Conservation (phyloP, 1,140 invertebrate species). For the Drosophila burlai region DNA sequence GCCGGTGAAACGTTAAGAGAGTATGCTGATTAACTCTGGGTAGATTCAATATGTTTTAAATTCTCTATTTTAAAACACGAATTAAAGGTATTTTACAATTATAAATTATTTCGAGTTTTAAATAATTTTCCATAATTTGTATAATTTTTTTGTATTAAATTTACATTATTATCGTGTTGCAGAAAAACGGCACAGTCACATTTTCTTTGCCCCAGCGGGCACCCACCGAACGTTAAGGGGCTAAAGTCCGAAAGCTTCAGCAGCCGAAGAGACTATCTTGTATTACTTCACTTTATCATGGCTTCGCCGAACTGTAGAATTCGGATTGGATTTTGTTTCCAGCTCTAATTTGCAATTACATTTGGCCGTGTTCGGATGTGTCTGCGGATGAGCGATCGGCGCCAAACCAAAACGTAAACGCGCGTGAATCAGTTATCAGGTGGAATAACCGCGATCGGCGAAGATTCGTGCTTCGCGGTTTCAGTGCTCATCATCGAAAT, state of each 20-base stretch:
- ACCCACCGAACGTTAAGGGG: neutral
- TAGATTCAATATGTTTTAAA: neutral
- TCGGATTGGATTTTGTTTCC: constrained; percentile 14
- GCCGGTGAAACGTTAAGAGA: neutral
- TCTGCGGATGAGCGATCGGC: constrained; percentile 31
- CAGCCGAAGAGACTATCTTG: neutral
- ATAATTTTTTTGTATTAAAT: neutral
- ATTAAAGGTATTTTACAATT: neutral
- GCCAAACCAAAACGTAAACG: constrained; percentile 1
- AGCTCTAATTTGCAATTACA: constrained; percentile 28
- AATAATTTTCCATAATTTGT: no score
- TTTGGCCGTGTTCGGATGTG: constrained; percentile 44
- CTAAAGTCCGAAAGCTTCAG: neutral
- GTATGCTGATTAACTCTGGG: neutral
- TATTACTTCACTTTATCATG: neutral
- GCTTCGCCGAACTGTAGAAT: neutral
- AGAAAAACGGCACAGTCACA: neutral
- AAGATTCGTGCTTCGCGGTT: constrained; percentile 12
- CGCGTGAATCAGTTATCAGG: constrained; percentile 40
- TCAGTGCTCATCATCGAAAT: constrained; percentile 13
- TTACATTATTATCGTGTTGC: neutral
- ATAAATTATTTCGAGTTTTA: no score
- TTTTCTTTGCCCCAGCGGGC: neutral
- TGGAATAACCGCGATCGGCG: constrained; percentile 24
- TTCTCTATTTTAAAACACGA: neutral